These are phyloP conservation scores for Burhinus bistriatus DNA, from an alignment of 2,113 vertebrate species.

Conservation along the genomic window DNA sequence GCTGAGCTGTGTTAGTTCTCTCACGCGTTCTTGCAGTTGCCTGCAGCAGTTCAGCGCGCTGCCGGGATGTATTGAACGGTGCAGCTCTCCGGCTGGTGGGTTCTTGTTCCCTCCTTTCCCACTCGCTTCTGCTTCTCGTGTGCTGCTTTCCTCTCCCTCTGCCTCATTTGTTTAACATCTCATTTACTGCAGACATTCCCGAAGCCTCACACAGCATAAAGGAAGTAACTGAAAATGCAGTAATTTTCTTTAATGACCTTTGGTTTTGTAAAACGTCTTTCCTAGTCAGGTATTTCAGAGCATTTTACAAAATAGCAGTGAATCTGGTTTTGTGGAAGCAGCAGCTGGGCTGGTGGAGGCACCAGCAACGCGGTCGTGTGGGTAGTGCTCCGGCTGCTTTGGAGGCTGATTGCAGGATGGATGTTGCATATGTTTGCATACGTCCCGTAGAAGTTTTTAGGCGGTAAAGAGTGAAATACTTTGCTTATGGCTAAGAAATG, in stretches of 20 bases:
- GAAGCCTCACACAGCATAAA: not conserved
- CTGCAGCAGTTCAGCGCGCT: not conserved
- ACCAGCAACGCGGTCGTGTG: not conserved
- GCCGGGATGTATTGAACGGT: fast-evolving
- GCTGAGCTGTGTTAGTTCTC: not conserved
- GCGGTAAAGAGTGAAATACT: not conserved
- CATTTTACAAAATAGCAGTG: not conserved
- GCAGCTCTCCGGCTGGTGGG: not conserved
- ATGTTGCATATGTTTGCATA: fast-evolving
- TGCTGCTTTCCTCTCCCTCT: not conserved
- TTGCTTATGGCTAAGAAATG: not conserved
- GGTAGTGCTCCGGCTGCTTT: not conserved
- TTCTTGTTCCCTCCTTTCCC: not conserved
- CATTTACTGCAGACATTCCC: not conserved
- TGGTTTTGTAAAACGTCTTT: not conserved
- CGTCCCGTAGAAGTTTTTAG: not conserved
- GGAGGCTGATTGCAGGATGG: not conserved
- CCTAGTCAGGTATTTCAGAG: not conserved
- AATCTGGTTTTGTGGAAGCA: not conserved
- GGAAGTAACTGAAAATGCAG: not conserved
- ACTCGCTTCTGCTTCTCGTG: not conserved
- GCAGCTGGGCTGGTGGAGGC: not conserved
- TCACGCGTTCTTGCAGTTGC: not conserved
- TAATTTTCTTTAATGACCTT: not conserved
- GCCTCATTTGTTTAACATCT: not conserved